Conservation (phyloP, 2,797 vertebrate species). For the Cossypha polioptera region DNA sequence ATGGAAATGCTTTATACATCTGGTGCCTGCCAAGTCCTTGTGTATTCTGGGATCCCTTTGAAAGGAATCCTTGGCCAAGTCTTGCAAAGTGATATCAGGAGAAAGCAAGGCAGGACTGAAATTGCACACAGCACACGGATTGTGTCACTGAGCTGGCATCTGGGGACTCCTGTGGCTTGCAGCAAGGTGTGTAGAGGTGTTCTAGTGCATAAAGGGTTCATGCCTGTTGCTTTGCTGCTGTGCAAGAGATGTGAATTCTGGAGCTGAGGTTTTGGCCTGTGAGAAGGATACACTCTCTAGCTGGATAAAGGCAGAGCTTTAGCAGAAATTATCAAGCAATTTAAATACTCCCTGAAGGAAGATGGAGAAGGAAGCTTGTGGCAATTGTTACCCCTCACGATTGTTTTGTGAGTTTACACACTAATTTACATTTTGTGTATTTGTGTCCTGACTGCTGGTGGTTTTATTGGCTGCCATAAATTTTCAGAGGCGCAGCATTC, state of each 20-base stretch:
- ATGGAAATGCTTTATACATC: not conserved
- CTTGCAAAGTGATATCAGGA: not conserved
- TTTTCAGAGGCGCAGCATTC: not conserved
- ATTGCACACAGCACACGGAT: accelerated
- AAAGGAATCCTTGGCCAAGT: not conserved
- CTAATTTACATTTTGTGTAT: not conserved
- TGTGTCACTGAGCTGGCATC: not conserved
- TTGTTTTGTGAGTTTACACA: not conserved
- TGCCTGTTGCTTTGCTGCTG: not conserved
- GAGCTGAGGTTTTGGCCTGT: not conserved
- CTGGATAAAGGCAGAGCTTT: not conserved
- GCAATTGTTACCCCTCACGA: not conserved
- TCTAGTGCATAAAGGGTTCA: not conserved
- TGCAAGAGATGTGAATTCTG: not conserved
- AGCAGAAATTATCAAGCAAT: not conserved
- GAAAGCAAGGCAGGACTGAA: not conserved
- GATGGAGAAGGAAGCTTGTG: not conserved
- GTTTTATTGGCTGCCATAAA: not conserved
- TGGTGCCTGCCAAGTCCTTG: not conserved
- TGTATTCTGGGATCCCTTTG: not conserved
- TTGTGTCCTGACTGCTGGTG: not conserved
- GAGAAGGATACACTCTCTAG: not conserved
- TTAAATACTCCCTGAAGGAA: not conserved
- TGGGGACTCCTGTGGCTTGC: not conserved
- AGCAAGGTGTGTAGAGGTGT: not conserved